Percentiles rank a stretch among this genome's conserved stretches.
Conservation (phyloP, 2,113 vertebrate species). For the Nansenia antarctica region DNA sequence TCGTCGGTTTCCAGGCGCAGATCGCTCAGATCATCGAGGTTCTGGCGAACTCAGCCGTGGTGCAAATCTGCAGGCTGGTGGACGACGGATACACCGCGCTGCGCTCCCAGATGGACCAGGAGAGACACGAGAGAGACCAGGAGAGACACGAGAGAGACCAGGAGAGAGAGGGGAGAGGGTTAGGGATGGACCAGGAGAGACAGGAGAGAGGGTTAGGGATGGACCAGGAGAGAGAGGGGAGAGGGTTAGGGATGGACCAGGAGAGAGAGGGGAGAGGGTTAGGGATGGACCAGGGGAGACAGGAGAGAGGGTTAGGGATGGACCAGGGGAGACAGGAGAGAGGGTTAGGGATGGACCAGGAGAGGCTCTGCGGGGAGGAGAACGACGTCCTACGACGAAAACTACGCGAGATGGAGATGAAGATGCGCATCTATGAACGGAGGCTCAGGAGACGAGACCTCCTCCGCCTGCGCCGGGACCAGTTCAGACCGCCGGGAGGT, state of each 20-base stretch:
- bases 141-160: conserved; percentile 63
- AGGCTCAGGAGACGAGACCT: conserved; percentile 57
- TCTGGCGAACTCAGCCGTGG: conserved; percentile 67
- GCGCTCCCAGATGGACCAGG: conserved; percentile 48
- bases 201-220: conserved; percentile 30
- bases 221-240: conserved; percentile 44
- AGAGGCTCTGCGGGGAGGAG: conserved; percentile 55
- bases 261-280: conserved; percentile 46
- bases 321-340: conserved; percentile 40
- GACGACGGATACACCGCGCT: conserved; percentile 64
- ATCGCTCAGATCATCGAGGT: conserved; percentile 67
- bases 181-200: conserved; percentile 45
- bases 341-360: conserved; percentile 32
- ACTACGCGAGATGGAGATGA: conserved; percentile 61
- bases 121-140: conserved; percentile 49
- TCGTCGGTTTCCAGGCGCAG: conserved; percentile 62
- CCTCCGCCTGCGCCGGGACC: too few relatives aligned
- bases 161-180: too few relatives aligned
- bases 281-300: conserved; percentile 46
- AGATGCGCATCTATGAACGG: conserved; percentile 59
- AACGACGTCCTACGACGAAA: conserved; percentile 58
- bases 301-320: conserved; percentile 26
- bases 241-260: conserved; percentile 25
- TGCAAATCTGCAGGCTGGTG: conserved; percentile 68
- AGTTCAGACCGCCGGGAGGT: conserved; percentile 50